phyloP scores from a whole-genome alignment of 2,797 vertebrate species.

The Otolemur crassicaudatus region DNA sequence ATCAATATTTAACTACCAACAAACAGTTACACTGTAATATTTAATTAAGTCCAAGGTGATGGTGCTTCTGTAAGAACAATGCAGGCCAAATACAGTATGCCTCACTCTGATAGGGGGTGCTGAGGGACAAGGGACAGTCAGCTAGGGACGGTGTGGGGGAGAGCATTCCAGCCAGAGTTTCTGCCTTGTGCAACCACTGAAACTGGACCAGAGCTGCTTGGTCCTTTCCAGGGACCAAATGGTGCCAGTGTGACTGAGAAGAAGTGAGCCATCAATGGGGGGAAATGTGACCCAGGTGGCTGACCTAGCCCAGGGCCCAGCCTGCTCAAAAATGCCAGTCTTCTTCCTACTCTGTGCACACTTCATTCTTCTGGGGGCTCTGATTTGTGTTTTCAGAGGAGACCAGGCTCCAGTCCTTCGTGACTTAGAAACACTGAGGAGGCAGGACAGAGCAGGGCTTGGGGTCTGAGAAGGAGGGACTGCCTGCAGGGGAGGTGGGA shows the following conservation, averaged over 20 bases:
- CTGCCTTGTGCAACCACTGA: neutral
- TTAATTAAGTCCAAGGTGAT: neutral
- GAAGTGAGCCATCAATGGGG: fast-evolving
- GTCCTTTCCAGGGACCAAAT: neutral
- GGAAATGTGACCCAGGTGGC: too few species aligned
- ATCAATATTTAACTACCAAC: neutral
- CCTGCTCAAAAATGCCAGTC: neutral
- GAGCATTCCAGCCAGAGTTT: neutral
- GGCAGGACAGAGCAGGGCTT: fast-evolving
- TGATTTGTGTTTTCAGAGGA: neutral
- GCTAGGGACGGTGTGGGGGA: neutral
- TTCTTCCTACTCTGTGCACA: neutral
- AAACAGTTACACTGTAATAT: neutral
- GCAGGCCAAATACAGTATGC: fast-evolving
- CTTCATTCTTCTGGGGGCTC: neutral
- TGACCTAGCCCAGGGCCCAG: fast-evolving
- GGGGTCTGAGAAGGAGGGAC: neutral
- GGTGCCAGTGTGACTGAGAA: neutral
- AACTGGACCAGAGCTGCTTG: neutral
- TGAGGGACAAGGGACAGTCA: neutral
- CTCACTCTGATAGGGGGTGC: neutral
- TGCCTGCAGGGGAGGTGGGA: neutral
- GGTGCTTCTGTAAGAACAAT: neutral
- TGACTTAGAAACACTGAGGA: neutral
- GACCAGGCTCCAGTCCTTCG: neutral